These are phyloP conservation scores for Merodon equestris DNA, from an alignment of 2,888 invertebrate genomes.

Conservation along the genomic window DNA sequence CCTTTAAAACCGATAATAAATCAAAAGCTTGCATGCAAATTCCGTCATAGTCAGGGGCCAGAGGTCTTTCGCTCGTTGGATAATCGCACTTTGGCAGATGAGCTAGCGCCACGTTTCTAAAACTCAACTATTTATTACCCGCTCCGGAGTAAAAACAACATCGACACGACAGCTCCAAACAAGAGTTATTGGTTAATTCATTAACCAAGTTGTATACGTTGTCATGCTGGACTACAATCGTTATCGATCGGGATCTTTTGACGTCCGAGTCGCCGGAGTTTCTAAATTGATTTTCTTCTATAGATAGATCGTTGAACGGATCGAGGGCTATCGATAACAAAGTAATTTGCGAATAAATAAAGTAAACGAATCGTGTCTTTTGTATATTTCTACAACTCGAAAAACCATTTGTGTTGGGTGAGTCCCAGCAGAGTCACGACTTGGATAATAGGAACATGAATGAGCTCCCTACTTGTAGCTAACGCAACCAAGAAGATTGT, in stretches of 20 bases:
- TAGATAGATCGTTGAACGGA: constrained; percentile 17
- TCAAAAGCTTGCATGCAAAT: constrained; percentile 13
- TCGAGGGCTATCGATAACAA: constrained; percentile 27
- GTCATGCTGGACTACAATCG: constrained; percentile 38
- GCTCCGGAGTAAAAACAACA: constrained; percentile 11
- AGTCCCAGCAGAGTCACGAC: constrained; percentile 31
- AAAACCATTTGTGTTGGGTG: constrained; percentile 18
- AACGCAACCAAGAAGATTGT: too few relatives aligned
- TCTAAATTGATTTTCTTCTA: too few relatives aligned
- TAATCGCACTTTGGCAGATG: constrained; percentile 27
- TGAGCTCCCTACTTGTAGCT: background rate
- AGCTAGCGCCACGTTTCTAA: constrained; percentile 24
- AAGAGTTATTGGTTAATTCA: constrained; percentile 44
- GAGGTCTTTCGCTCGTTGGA: constrained; percentile 11
- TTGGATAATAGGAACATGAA: background rate
- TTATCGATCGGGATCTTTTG: constrained; percentile 38
- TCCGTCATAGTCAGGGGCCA: constrained; percentile 9
- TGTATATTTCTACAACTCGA: constrained; percentile 3
- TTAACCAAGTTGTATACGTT: constrained; percentile 27
- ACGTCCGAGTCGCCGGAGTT: background rate
- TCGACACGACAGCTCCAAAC: constrained; percentile 8
- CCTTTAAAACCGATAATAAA: constrained; percentile 19
- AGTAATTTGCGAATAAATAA: constrained; percentile 44
- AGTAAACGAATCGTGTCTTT: constrained; percentile 29
- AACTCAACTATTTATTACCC: background rate